Evolutionary conservation across 2,797 vertebrate species (phyloP).

Genomic region (Smutsia temminckii): DNA sequence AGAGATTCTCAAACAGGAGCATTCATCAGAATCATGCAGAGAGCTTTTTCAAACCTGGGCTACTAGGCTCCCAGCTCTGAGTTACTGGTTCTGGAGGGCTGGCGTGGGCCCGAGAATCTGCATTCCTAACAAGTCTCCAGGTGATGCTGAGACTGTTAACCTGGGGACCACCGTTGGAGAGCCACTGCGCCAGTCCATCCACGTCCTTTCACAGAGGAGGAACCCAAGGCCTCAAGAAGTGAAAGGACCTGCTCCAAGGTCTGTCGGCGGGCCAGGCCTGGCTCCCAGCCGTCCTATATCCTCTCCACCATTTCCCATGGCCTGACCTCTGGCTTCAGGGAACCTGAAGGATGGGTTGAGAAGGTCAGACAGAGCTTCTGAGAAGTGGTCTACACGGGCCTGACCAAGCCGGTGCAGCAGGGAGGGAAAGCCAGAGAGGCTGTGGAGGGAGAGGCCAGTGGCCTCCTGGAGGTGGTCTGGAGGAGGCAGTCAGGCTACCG

Average conservation of each 20-base stretch:
- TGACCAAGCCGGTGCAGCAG: no score
- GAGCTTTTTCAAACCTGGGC: not conserved
- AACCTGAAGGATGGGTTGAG: not conserved
- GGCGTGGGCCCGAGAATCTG: not conserved
- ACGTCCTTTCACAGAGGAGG: not conserved
- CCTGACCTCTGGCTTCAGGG: not conserved
- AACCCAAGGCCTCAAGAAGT: not conserved
- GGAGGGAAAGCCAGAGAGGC: no score
- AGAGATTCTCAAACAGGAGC: not conserved
- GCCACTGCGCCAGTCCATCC: accelerated
- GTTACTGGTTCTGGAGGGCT: not conserved
- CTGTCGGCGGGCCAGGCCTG: not conserved
- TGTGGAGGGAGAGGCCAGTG: not conserved
- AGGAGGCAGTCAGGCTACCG: not conserved
- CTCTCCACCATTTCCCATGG: accelerated
- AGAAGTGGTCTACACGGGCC: not conserved
- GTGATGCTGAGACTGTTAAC: not conserved
- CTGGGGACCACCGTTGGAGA: not conserved
- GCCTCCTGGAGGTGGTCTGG: not conserved
- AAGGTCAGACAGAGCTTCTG: not conserved
- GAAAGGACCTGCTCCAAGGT: not conserved
- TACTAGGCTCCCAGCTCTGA: not conserved
- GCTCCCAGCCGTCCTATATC: not conserved
- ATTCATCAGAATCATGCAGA: not conserved
- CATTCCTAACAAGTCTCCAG: not conserved